A percentile compares a stretch with the other conserved stretches of the same genome.
phyloP scores from a whole-genome alignment of 92 coral and sea anemone species.

The Phenganax subtilis region DNA sequence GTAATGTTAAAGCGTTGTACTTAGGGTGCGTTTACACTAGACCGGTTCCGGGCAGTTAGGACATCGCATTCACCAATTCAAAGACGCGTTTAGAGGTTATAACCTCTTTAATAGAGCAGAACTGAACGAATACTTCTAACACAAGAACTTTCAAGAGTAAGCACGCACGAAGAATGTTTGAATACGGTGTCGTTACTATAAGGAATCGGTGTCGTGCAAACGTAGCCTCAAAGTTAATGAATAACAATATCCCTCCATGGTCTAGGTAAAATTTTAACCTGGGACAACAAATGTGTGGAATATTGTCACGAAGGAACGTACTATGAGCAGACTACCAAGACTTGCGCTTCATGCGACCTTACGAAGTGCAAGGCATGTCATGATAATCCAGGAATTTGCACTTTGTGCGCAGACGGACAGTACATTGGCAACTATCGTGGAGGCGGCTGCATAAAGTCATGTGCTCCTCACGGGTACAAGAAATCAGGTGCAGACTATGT shows the following conservation, averaged over 20 bases:
- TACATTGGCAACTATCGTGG: conserved; percentile 45
- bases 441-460: conserved; percentile 20
- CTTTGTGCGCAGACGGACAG: conserved; percentile 60
- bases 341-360: conserved; percentile 54
- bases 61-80: too few relatives aligned
- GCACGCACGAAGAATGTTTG: too few relatives aligned
- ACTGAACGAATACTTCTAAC: too few relatives aligned
- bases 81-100: too few relatives aligned
- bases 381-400: conserved; percentile 37
- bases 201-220: too few relatives aligned
- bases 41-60: too few relatives aligned
- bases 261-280: conserved; percentile 6
- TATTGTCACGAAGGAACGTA: conserved; percentile 26
- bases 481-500: conserved; percentile 28
- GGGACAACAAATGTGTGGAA: conserved; percentile 23
- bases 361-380: not conserved
- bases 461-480: conserved; percentile 12
- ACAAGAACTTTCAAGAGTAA: too few relatives aligned
- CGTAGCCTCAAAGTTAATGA: not conserved
- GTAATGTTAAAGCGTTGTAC: too few relatives aligned
- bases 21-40: too few relatives aligned
- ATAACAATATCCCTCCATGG: not conserved
- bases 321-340: not conserved
- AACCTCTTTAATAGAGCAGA: too few relatives aligned
- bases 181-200: too few relatives aligned